Base-by-base conservation (phyloP, 1,140 invertebrate species). In the Carcinoscorpius rotundicauda region DNA sequence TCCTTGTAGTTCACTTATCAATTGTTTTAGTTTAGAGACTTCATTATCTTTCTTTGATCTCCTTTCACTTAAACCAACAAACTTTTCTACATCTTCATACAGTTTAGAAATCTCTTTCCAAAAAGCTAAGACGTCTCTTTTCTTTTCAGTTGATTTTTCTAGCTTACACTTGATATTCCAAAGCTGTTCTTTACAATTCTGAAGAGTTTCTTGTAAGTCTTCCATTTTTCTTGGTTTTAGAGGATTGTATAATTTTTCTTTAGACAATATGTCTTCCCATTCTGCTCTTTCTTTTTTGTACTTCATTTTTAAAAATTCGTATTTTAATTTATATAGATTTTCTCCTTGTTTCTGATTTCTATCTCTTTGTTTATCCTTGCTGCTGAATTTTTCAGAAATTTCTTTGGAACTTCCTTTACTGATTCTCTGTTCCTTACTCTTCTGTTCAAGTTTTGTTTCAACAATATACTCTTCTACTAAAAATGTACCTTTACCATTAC, bases 81-180 rank as follows among this genome's bases (percentile, higher is more conserved):
- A 29, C 29, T 10, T 10, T 51, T 49, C 62, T 9, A 55, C 62
- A 58, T 65, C 66, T 60, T 63, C 64, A 48, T 64, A 68, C 8
- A 68, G 65, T 58, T 68, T 68, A 9, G 66, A 62, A 51, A 64
- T 61, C 8, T 68, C 66, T 10, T 64, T 9, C 66, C 66, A 68
- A 63, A 3, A 64, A 49, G 63, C 66, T 63, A 48, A 60, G 65
- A 52, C 63, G 53, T 51, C 65, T 64, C 58, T 68, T 62, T 49
- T 64, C 50, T 49, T 67, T 67, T 59, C 59, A 56, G 52, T 64
- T 64, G 8, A 67, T 67, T 50, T 67, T 63, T 52, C 51, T 55
- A 8, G 60, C 63, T 62, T 62, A 29, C 29, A 29, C 29, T 29
- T 29, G 29, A 29, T 29, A 29, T 29, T 29, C 0, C 29, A 29